A percentile compares a stretch with the other conserved stretches of the same genome.
Conservation (phyloP, 2,113 vertebrate genomes). For the Tachuris rubrigastra region DNA sequence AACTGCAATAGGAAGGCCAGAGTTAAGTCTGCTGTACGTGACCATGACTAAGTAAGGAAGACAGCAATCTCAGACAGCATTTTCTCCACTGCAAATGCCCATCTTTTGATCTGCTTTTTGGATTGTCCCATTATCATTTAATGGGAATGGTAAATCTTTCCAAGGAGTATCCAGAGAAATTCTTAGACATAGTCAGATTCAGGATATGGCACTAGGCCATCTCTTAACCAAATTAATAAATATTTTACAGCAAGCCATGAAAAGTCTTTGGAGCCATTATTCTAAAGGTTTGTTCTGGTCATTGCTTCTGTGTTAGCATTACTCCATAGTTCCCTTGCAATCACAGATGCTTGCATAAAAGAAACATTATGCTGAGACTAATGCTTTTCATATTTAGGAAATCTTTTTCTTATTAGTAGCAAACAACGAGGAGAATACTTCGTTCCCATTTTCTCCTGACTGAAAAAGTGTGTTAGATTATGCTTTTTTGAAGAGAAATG, state of each 20-base stretch:
- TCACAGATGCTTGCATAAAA: not conserved
- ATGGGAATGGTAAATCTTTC: not conserved
- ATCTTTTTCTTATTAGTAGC: conserved; percentile 13
- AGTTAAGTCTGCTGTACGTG: not conserved
- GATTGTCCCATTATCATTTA: not conserved
- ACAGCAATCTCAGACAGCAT: not conserved
- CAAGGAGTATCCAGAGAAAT: not conserved
- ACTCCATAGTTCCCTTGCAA: conserved; percentile 9
- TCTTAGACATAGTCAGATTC: not conserved
- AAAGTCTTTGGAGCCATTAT: conserved; percentile 20
- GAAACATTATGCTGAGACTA: conserved; percentile 7
- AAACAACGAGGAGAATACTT: not conserved
- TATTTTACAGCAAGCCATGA: not conserved
- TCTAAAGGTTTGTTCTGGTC: conserved; percentile 37
- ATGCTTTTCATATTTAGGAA: not conserved
- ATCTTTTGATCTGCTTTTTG: not conserved
- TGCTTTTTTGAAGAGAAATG: not conserved
- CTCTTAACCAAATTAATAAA: conserved; percentile 44
- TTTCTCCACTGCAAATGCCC: not conserved
- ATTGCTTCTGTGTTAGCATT: conserved; percentile 13
- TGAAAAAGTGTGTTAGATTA: not conserved
- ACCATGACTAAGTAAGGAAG: not conserved
- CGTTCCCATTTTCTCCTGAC: not conserved
- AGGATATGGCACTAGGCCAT: conserved; percentile 16
- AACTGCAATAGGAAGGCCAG: not conserved